phyloP scores from a whole-genome alignment of 2,797 vertebrate genomes.

The Manis javanica region DNA sequence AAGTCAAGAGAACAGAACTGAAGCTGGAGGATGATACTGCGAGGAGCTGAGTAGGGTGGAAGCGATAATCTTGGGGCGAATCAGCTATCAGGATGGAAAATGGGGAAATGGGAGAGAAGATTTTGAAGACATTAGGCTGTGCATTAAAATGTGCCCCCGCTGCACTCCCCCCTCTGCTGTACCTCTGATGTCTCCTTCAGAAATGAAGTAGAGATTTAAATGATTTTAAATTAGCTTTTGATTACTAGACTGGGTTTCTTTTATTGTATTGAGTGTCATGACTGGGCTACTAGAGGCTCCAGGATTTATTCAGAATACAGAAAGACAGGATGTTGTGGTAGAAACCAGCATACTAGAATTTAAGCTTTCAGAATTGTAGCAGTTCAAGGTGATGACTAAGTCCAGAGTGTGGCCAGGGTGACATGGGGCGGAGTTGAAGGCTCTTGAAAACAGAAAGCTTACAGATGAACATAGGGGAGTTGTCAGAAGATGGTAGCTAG shows the following conservation, averaged over 20 bases:
- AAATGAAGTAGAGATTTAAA: constrained; percentile 26
- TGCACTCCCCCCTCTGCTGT: not conserved
- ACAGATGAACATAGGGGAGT: not conserved
- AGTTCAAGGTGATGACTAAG: not conserved
- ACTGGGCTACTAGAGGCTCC: not conserved
- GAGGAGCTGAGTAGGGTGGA: not conserved
- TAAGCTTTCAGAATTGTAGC: not conserved
- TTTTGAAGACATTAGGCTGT: not conserved
- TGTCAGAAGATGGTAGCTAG: not conserved
- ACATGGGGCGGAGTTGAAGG: not conserved
- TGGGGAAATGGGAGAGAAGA: not conserved
- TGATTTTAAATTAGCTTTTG: not conserved
- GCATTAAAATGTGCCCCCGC: not conserved
- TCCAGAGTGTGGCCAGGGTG: not conserved
- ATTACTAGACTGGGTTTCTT: not conserved
- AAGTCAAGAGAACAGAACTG: not conserved
- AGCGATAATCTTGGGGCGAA: not conserved
- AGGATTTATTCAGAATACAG: not conserved
- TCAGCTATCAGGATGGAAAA: not conserved
- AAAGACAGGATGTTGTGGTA: constrained; percentile 26
- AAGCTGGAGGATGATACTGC: not conserved
- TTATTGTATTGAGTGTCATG: not conserved
- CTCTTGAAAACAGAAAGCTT: not conserved
- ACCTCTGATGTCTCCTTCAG: not conserved
- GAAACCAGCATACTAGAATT: not conserved